Conservation (phyloP, 2,113 vertebrate species). For the Nothoprocta pentlandii region DNA sequence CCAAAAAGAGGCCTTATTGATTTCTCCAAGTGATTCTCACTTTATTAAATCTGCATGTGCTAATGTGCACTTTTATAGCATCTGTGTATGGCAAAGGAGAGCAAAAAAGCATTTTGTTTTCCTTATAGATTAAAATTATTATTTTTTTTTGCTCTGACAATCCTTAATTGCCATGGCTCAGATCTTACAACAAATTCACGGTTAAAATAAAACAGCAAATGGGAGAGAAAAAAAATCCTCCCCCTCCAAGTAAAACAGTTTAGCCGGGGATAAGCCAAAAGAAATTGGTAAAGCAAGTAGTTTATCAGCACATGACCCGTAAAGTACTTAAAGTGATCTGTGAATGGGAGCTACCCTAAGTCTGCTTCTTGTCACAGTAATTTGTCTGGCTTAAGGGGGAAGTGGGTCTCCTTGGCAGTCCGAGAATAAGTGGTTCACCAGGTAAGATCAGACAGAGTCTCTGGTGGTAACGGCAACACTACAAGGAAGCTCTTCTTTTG, state of each 20-base stretch:
- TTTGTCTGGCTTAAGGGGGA: conserved; percentile 65
- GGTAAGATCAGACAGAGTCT: conserved; percentile 65
- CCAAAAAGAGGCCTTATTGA: not conserved
- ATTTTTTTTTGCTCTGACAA: not conserved
- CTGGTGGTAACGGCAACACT: not conserved
- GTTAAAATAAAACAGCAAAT: not conserved
- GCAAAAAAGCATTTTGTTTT: not conserved
- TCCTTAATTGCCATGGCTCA: not conserved
- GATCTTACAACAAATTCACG: not conserved
- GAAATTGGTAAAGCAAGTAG: conserved; percentile 44
- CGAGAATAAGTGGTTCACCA: conserved; percentile 56
- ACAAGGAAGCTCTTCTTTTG: conserved; percentile 21
- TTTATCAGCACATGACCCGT: conserved; percentile 56
- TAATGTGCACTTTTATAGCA: not conserved
- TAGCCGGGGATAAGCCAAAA: conserved; percentile 22
- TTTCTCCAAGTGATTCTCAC: not conserved
- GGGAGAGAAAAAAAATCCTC: not conserved
- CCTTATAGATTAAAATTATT: not conserved
- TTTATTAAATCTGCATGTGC: not conserved
- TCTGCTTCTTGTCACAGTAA: conserved; percentile 63
- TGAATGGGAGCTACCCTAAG: conserved; percentile 45
- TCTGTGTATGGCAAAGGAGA: not conserved
- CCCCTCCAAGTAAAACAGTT: conserved; percentile 11
- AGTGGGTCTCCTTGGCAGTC: conserved; percentile 41
- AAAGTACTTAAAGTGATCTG: conserved; percentile 66